Conservation (phyloP, 2,113 vertebrate species). For the Nanorana parkeri region DNA sequence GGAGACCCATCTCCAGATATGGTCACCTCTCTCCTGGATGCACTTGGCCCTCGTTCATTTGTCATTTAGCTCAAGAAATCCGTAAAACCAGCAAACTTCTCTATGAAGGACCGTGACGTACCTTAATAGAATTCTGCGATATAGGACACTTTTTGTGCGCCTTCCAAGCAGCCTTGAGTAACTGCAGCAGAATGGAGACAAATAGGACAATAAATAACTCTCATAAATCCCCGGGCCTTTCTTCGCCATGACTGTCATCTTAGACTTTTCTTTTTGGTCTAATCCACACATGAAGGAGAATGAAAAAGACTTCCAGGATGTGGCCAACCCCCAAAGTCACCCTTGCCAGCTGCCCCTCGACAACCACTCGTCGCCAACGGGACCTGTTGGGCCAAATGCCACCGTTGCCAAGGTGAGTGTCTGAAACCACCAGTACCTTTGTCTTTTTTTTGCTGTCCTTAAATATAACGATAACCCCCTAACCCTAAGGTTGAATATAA, state of each 20-base stretch:
- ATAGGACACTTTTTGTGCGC: too few relatives aligned
- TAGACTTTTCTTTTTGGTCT: background rate
- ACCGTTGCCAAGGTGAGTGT: slow-evolving; percentile 84
- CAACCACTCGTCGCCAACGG: slow-evolving; percentile 68
- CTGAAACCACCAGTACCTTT: too few relatives aligned
- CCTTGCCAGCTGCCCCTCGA: slow-evolving; percentile 71
- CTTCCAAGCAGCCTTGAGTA: background rate
- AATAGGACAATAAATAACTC: background rate
- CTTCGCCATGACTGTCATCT: background rate
- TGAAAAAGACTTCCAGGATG: slow-evolving; percentile 66
- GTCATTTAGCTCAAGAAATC: too few relatives aligned
- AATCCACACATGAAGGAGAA: slow-evolving; percentile 64
- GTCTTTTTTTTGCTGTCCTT: too few relatives aligned
- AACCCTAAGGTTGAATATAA: too few relatives aligned
- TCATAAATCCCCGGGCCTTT: background rate
- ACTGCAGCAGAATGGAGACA: background rate
- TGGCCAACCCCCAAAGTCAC: slow-evolving; percentile 61
- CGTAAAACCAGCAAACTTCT: too few relatives aligned
- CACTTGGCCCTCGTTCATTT: too few relatives aligned
- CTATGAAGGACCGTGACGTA: too few relatives aligned
- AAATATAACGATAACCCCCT: too few relatives aligned
- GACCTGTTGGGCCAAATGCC: slow-evolving; percentile 68
- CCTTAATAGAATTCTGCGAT: too few relatives aligned
- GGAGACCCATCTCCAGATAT: too few relatives aligned
- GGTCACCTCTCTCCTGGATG: too few relatives aligned